Evolutionary conservation across 2,888 invertebrate genomes (phyloP).

Genomic region (Allophyes oxyacanthae): DNA sequence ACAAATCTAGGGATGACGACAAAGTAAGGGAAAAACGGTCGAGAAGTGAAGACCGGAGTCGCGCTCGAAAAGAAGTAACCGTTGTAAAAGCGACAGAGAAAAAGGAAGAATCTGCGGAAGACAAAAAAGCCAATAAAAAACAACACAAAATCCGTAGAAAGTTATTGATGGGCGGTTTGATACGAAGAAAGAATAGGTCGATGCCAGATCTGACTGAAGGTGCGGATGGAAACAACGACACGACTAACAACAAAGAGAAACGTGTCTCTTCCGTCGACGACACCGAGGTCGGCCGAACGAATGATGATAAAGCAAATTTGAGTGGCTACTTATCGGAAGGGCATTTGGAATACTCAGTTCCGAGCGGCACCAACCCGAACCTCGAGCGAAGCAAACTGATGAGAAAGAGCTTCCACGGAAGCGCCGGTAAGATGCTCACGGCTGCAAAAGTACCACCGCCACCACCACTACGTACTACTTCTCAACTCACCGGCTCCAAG

Average conservation of each 20-base stretch:
- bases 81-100: slow-evolving; percentile 89
- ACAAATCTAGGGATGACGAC: slow-evolving; percentile 92
- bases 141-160: slow-evolving; percentile 97
- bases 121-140: slow-evolving; percentile 94
- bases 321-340: slow-evolving; percentile 96
- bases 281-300: slow-evolving; percentile 91
- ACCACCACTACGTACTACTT: slow-evolving; percentile 95
- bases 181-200: slow-evolving; percentile 95
- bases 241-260: slow-evolving; percentile 78
- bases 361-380: slow-evolving; percentile 93
- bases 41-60: slow-evolving; percentile 95
- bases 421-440: slow-evolving; percentile 94
- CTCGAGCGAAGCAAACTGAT: slow-evolving; percentile 95
- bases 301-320: slow-evolving; percentile 89
- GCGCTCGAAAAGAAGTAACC: slow-evolving; percentile 92
- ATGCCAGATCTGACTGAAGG: slow-evolving; percentile 97
- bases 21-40: slow-evolving; percentile 94
- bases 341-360: slow-evolving; percentile 93
- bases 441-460: slow-evolving; percentile 96
- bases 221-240: slow-evolving; percentile 87
- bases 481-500: slow-evolving; percentile 93
- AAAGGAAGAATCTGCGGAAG: slow-evolving; percentile 91
- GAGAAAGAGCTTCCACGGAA: slow-evolving; percentile 96
- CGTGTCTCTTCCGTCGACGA: slow-evolving; percentile 92
- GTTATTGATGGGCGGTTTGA: slow-evolving; percentile 96